These are phyloP conservation scores for Sisor rabdophorus DNA, from an alignment of 2,113 vertebrate species.

Conservation along the genomic window DNA sequence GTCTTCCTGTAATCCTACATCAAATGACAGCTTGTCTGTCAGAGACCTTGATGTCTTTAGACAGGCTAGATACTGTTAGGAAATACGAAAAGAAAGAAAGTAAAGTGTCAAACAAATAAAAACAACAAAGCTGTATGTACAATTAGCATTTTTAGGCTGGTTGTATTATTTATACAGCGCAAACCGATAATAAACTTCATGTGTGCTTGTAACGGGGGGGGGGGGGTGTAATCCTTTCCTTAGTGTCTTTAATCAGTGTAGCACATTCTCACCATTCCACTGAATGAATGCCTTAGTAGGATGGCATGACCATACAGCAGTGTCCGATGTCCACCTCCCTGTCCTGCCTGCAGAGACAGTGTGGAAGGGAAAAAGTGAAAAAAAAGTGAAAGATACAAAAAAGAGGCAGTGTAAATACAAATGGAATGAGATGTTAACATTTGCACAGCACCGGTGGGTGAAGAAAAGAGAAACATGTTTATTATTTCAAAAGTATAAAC, in stretches of 20 bases:
- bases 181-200: conserved; percentile 27
- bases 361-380: conserved; percentile 27
- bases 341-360: conserved; percentile 75
- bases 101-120: not conserved
- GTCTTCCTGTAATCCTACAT: conserved; percentile 89
- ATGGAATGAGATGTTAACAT: conserved; percentile 7
- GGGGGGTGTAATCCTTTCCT: conserved; percentile 31
- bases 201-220: conserved; percentile 20
- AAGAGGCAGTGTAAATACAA: not conserved
- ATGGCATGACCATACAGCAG: conserved; percentile 94
- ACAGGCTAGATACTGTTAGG: conserved; percentile 88
- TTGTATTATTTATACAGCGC: not conserved
- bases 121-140: not conserved
- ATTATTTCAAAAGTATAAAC: conserved; percentile 30
- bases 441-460: not conserved
- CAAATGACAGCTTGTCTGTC: conserved; percentile 97
- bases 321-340: conserved; percentile 90
- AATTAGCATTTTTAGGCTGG: not conserved
- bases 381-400: not conserved
- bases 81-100: conserved; percentile 25
- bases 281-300: conserved; percentile 91
- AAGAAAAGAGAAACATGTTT: conserved; percentile 2
- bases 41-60: conserved; percentile 92
- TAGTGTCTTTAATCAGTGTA: conserved; percentile 35
- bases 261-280: conserved; percentile 82